Conservation (phyloP, 2,888 invertebrate genomes). For the Pollenia griseotomentosa region DNA sequence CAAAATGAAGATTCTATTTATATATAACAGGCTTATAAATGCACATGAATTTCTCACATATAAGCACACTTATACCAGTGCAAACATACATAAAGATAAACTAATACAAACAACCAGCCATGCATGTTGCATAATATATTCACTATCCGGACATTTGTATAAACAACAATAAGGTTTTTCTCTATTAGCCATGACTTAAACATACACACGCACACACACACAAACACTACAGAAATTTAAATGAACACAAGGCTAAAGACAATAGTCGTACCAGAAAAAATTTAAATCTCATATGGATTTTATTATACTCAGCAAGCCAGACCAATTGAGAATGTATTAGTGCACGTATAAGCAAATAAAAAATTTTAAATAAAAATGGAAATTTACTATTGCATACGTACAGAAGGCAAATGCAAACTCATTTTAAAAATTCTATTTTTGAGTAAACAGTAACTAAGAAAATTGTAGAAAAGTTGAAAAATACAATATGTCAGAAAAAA, state of each 20-base stretch:
- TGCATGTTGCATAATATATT: background rate
- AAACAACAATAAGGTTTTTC: slow-evolving; percentile 49
- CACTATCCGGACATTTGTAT: slow-evolving; percentile 21
- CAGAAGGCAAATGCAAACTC: background rate
- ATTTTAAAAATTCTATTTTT: background rate
- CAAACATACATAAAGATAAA: background rate
- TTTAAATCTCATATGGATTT: slow-evolving; percentile 47
- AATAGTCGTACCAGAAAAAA: slow-evolving; percentile 5
- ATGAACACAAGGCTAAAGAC: slow-evolving; percentile 13
- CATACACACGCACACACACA: background rate
- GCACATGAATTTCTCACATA: background rate
- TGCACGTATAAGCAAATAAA: slow-evolving; percentile 2
- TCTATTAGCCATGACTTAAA: slow-evolving; percentile 53
- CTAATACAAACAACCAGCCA: background rate
- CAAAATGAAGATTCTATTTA: slow-evolving; percentile 37
- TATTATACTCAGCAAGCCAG: slow-evolving; percentile 43
- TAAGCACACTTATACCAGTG: background rate
- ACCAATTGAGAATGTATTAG: slow-evolving; percentile 7
- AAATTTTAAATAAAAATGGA: slow-evolving; percentile 14
- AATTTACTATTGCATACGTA: background rate
- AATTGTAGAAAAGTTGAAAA: background rate
- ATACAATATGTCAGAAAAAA: background rate
- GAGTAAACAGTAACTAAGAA: background rate
- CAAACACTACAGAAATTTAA: slow-evolving; percentile 24
- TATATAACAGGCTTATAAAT: slow-evolving; percentile 28